Conservation (phyloP, 2,113 vertebrate genomes). For the Egretta garzetta region DNA sequence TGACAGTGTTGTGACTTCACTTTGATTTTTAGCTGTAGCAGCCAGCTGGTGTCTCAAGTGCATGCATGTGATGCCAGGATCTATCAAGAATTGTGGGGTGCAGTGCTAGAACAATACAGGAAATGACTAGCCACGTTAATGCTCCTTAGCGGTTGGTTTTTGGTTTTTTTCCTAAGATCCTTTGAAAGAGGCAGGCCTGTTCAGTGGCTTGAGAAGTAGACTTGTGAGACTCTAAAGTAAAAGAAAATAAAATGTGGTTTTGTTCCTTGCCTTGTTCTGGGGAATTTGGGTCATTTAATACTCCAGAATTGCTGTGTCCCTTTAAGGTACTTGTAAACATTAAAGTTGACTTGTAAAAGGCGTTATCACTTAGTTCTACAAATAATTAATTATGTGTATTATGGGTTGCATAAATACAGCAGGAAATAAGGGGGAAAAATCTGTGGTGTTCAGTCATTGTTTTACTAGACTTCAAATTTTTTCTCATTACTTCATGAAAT, state of each 20-base stretch:
- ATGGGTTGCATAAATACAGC: conserved; percentile 22
- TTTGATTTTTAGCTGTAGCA: background rate
- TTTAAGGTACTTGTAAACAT: background rate
- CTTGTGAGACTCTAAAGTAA: background rate
- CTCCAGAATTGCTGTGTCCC: background rate
- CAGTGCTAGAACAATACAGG: background rate
- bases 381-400: background rate
- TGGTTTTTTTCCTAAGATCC: background rate
- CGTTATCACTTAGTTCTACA: background rate
- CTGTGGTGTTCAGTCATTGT: conserved; percentile 72
- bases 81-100: background rate
- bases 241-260: background rate
- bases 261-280: background rate
- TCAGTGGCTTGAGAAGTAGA: conserved; percentile 1
- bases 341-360: background rate
- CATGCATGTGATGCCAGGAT: background rate
- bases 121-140: background rate
- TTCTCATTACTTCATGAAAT: conserved; percentile 76
- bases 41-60: background rate
- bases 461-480: conserved; percentile 77
- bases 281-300: background rate
- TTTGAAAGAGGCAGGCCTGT: background rate
- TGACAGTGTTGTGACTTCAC: background rate
- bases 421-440: conserved; percentile 44
- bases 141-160: background rate